Base-by-base conservation (phyloP, 1,140 invertebrate species). In the Panagrolaimus sp. region DNA sequence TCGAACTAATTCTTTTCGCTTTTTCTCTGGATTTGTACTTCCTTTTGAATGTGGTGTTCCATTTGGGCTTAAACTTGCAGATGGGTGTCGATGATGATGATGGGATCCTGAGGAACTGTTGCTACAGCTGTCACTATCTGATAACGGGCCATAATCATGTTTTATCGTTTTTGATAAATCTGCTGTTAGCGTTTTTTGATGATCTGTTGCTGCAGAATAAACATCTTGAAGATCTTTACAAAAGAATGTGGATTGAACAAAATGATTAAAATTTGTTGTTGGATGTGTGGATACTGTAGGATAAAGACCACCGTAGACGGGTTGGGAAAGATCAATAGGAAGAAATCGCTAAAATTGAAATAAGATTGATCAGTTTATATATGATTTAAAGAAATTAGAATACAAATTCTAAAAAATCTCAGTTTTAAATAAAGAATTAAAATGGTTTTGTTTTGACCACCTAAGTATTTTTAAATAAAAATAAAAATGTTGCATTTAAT, bases 1-100 rank as follows among this genome's bases (percentile, higher is more conserved):
- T 80, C 91, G 91, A 12, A 77, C 71, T 21, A 77, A 28, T 63
- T 68, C 68, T 55, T 77, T 79, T 43, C 71, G 32, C 43, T 52
- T 65, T 28, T 63, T 65, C 55, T 65, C 58, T 21, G 14, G 14
- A 17, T 58, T 58, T 14, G 2, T 4, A 5, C 14, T 12, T 14
- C 21, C 21, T 6, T 21, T 12, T 21, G 21, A 26, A 28, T 8
- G 15, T 1, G n/a, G n/a, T n/a, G 52, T 38, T 4, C 32, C 32
- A 38, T 38, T 38, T 58, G 52, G 52, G 28, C 52, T 58, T 21
- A 17, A 26, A 26, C 21, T 26, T 38, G 32, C 32, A 26, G 52
- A 58, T 21, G 52, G 21, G 12, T 26, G 28, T 21, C 12, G 10
- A 14, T 58, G 52, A 38, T 38, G 32, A 38, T 38, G 32, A 38